Conservation (phyloP, 1,140 invertebrate genomes). For the Pseudachorutes palmiensis region DNA sequence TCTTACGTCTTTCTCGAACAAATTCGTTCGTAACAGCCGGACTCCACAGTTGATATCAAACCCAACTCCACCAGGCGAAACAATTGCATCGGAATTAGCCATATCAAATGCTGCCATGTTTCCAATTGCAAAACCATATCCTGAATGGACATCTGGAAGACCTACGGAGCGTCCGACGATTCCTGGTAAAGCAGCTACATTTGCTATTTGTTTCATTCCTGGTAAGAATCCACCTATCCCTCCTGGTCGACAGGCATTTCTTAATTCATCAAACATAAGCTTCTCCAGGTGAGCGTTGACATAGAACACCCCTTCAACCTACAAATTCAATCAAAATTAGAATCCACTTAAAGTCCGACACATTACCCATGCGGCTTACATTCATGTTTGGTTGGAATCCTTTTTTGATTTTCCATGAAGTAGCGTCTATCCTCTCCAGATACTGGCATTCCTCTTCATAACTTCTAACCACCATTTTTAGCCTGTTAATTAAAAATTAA, state of each 20-base stretch:
- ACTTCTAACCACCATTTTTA: slow-evolving; percentile 71
- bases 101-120: slow-evolving; percentile 99
- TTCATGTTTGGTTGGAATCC: slow-evolving; percentile 99
- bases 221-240: slow-evolving; percentile 92
- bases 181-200: slow-evolving; percentile 96
- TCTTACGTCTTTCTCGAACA: slow-evolving; percentile 86
- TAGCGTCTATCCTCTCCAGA: slow-evolving; percentile 75
- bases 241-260: slow-evolving; percentile 78
- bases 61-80: slow-evolving; percentile 96
- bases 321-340: slow-evolving; percentile 20
- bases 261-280: slow-evolving; percentile 95
- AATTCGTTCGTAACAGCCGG: slow-evolving; percentile 86
- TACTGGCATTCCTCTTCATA: slow-evolving; percentile 92
- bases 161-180: slow-evolving; percentile 87
- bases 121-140: slow-evolving; percentile 99
- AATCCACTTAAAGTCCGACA: neutral
- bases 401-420: slow-evolving; percentile 93
- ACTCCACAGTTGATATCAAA: slow-evolving; percentile 99
- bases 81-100: slow-evolving; percentile 81
- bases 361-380: slow-evolving; percentile 47
- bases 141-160: slow-evolving; percentile 96
- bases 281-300: slow-evolving; percentile 88
- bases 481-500: neutral
- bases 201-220: slow-evolving; percentile 98
- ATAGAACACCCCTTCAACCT: slow-evolving; percentile 97